A percentile compares a stretch with the other conserved stretches of the same genome.
Evolutionary conservation across 2,113 vertebrate genomes (phyloP).

Genomic region (Pangasianodon hypophthalmus): DNA sequence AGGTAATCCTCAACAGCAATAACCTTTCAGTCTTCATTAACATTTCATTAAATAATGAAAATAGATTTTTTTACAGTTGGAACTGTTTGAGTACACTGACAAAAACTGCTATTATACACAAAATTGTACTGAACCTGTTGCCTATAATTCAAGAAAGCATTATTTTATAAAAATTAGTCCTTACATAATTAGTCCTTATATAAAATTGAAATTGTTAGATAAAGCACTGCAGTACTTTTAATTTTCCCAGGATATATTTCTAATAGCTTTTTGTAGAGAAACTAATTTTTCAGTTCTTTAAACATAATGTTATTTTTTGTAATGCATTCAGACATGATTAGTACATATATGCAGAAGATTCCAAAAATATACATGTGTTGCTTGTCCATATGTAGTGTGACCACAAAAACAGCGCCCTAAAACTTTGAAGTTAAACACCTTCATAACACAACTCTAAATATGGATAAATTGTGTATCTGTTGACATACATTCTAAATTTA

Average conservation of each 20-base stretch:
- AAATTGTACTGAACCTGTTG: background rate
- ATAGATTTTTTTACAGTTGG: background rate
- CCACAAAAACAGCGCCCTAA: background rate
- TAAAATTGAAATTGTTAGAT: background rate
- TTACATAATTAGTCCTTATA: background rate
- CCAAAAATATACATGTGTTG: background rate
- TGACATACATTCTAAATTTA: background rate
- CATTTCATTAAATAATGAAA: background rate
- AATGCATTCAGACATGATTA: background rate
- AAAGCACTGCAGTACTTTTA: background rate
- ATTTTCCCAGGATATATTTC: background rate
- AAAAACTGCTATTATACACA: background rate
- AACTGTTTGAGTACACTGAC: background rate
- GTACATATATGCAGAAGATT: background rate
- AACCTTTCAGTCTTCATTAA: background rate
- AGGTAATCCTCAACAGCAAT: slow-evolving; percentile 71
- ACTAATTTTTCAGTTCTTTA: background rate
- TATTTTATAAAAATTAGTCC: background rate
- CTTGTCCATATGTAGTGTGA: background rate
- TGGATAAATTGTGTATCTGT: background rate
- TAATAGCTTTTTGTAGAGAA: background rate
- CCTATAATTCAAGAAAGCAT: background rate
- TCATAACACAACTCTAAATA: background rate
- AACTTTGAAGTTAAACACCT: background rate
- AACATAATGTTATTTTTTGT: background rate